Evolutionary conservation across 2,888 invertebrate genomes (phyloP).

Genomic region (Noctua comes): DNA sequence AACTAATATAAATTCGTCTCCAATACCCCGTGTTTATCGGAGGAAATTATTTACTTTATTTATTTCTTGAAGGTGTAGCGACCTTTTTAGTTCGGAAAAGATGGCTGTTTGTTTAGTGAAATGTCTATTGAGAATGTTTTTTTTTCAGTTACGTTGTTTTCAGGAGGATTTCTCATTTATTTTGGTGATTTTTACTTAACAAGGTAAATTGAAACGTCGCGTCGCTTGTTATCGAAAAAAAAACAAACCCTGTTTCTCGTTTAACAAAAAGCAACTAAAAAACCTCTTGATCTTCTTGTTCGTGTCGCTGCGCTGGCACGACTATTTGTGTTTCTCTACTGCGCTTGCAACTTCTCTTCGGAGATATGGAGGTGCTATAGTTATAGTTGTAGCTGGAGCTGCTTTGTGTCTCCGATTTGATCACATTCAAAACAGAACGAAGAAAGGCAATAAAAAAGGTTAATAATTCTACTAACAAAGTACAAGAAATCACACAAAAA

Average conservation of each 20-base stretch:
- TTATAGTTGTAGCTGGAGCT: too few relatives aligned
- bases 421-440: neutral
- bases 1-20: conserved; percentile 76
- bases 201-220: neutral
- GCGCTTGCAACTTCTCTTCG: too few relatives aligned
- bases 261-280: neutral
- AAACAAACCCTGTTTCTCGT: neutral
- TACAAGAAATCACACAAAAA: conserved; percentile 30
- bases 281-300: too few relatives aligned
- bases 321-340: too few relatives aligned
- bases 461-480: neutral
- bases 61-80: conserved; percentile 45
- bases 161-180: neutral
- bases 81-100: conserved; percentile 43
- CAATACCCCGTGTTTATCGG: conserved; percentile 68
- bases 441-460: neutral
- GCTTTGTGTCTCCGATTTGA: neutral
- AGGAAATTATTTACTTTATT: conserved; percentile 67
- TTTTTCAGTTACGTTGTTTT: neutral
- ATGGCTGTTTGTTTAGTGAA: conserved; percentile 32
- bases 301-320: too few relatives aligned
- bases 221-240: neutral
- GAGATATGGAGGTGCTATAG: too few relatives aligned
- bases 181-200: neutral
- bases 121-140: conserved; percentile 14